Conservation (phyloP, 2,113 vertebrate genomes). For the Albula goreensis region DNA sequence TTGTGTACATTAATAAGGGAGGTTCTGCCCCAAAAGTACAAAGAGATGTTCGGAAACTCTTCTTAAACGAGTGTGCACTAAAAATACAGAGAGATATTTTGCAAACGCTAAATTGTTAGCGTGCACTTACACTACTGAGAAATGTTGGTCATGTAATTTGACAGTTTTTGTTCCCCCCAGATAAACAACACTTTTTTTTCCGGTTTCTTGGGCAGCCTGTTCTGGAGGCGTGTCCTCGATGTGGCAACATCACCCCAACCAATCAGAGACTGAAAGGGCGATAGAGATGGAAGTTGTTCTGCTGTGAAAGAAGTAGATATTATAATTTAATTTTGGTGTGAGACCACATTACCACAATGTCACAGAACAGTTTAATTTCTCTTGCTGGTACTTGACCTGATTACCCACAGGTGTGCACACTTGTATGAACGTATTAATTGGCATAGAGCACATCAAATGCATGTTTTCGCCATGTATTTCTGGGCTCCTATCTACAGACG, state of each 20-base stretch:
- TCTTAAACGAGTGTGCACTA: neutral
- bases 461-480: neutral
- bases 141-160: no score
- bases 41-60: neutral
- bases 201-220: neutral
- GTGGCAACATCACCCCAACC: neutral
- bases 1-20: no score
- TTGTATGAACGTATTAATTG: neutral
- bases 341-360: neutral
- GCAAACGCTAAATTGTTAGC: neutral
- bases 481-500: neutral
- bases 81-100: neutral
- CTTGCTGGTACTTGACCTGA: neutral
- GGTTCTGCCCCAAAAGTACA: neutral
- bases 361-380: neutral
- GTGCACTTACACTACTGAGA: neutral
- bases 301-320: neutral
- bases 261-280: neutral
- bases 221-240: neutral
- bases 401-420: neutral
- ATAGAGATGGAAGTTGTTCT: neutral
- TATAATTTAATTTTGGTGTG: neutral
- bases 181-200: neutral
- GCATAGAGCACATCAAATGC: neutral
- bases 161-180: no score